Evolutionary conservation across 2,113 vertebrate species (phyloP).

Genomic region (Microtus pennsylvanicus): DNA sequence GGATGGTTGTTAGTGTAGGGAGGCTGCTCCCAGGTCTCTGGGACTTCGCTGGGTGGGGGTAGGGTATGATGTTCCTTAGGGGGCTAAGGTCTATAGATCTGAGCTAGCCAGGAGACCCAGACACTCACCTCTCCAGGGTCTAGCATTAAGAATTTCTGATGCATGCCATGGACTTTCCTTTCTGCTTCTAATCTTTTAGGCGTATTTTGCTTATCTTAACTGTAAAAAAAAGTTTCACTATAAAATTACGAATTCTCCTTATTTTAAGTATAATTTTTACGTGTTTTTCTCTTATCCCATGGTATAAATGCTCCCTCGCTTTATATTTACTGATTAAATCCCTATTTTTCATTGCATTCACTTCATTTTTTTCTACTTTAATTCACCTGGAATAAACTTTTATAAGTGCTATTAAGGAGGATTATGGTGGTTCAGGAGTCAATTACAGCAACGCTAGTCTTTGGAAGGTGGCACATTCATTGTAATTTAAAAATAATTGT

Average conservation of each 20-base stretch:
- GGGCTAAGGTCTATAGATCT: too few species aligned
- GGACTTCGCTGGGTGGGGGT: too few species aligned
- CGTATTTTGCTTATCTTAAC: not conserved
- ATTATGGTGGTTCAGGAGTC: not conserved
- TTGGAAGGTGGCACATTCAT: not conserved
- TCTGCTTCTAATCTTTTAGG: not conserved
- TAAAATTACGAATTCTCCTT: not conserved
- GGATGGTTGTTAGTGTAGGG: too few species aligned
- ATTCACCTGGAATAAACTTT: not conserved
- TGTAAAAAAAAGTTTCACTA: conserved; percentile 19
- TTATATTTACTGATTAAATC: not conserved
- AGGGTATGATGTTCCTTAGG: too few species aligned
- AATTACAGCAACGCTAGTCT: not conserved
- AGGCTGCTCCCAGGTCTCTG: too few species aligned
- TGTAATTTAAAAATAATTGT: conserved; percentile 46
- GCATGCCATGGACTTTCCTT: not conserved
- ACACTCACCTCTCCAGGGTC: too few species aligned
- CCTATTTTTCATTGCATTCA: not conserved
- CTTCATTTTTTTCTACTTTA: conserved; percentile 8
- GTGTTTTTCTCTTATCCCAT: not conserved
- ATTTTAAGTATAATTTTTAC: not conserved
- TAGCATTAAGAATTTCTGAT: not conserved
- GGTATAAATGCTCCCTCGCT: not conserved
- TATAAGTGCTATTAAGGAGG: not conserved
- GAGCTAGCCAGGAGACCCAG: too few species aligned